Base-by-base conservation (phyloP, 2,888 invertebrate genomes). In the Candidula unifasciata region DNA sequence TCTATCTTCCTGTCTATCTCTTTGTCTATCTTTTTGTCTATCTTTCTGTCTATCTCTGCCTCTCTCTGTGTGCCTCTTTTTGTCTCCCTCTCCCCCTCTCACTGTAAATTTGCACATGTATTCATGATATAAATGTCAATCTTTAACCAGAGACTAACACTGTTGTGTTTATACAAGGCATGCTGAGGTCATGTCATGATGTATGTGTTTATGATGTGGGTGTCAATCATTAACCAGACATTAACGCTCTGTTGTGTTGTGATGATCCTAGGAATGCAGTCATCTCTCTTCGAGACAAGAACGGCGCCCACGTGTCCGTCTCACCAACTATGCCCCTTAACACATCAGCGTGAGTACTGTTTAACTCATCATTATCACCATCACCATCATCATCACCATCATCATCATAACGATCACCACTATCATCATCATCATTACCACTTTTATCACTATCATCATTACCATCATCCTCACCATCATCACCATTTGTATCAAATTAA, bases 291-390 rank as follows among this genome's bases (percentile, higher is more conserved):
- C 90, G 89, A 79, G 91, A 92, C 86, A 85, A 82, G 27, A 89
- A 89, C 79, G 93, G 92, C 0, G 91, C 91, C 16, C 89, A 90
- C 35, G 90, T 93, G 10, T 88, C 92, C 0, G 88, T 93, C 84
- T 89, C 92, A 0, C 91, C 93, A 0, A 90, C 92, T 3, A 93
- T 93, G 92, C 92, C 92, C 6, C 85, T 86, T 64, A 93, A 93
- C 82, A 87, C 89, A 27, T 86, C 90, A 21, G 87, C 88, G 93
- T 93, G 88, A 88, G 90, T 87, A 24, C n/a, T 64, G 21, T 16
- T 18, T 52, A 35, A 27, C 13, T 27, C 8, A 27, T 69, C 30
- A 30, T 69, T 3, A 18, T 18, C 69, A n/a, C 68, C 35, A 21
- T 69, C 27, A 27, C 18, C 18, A 69, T 24, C 16, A 18, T 69